phyloP scores from a whole-genome alignment of 30 jellyfish, hydroid and myxozoan genomes.

The Euphysa ruthae region DNA sequence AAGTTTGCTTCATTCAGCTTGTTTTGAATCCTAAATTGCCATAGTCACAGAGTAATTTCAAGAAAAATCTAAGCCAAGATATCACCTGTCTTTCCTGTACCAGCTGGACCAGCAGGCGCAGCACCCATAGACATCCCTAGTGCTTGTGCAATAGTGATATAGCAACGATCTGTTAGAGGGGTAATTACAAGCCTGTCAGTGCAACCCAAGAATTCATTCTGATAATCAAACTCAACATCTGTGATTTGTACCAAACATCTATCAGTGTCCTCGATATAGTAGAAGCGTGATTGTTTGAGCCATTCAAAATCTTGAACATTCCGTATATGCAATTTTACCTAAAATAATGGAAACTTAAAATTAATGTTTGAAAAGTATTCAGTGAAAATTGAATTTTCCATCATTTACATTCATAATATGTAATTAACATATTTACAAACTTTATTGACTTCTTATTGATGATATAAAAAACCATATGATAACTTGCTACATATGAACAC shows the following conservation, averaged over 20 bases:
- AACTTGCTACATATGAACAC: too few relatives aligned
- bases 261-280: conserved; percentile 77
- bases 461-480: too few relatives aligned
- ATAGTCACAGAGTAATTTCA: neutral
- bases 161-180: conserved; percentile 89
- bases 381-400: too few relatives aligned
- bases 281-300: conserved; percentile 89
- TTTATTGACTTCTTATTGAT: too few relatives aligned
- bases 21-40: too few relatives aligned
- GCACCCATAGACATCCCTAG: conserved; percentile 99
- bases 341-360: neutral
- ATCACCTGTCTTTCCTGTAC: conserved; percentile 92
- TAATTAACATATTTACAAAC: too few relatives aligned
- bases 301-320: conserved; percentile 73
- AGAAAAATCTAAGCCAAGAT: neutral
- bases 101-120: conserved; percentile 99
- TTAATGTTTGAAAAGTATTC: too few relatives aligned
- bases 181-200: conserved; percentile 93
- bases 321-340: conserved; percentile 86
- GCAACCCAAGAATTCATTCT: conserved; percentile 92
- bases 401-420: too few relatives aligned
- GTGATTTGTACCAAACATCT: conserved; percentile 73
- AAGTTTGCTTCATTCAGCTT: too few relatives aligned
- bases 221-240: conserved; percentile 84
- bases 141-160: conserved; percentile 94